phyloP scores from a whole-genome alignment of 1,140 invertebrate species.

The Achroia grisella region DNA sequence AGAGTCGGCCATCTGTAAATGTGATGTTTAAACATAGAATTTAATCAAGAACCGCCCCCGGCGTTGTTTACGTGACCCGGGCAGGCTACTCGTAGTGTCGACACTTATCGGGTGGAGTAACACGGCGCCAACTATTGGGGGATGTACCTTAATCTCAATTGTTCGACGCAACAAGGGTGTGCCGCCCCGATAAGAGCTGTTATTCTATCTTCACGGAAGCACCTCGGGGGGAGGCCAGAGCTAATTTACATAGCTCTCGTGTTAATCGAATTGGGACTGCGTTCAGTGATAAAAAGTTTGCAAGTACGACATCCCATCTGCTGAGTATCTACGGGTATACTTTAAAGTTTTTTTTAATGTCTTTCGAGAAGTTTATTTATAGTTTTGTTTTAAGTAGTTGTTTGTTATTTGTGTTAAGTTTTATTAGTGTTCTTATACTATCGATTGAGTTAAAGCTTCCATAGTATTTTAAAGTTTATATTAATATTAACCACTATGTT shows the following conservation, averaged over 20 bases:
- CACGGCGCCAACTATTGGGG: neutral
- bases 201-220: constrained; percentile 7
- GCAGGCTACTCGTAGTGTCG: too few species aligned
- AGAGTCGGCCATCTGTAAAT: too few species aligned
- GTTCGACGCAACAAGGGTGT: constrained; percentile 7
- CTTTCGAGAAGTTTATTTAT: too few species aligned
- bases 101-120: neutral
- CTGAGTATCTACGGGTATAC: too few species aligned
- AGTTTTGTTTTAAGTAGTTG: too few species aligned
- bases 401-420: too few species aligned
- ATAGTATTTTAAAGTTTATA: too few species aligned
- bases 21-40: neutral
- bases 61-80: neutral
- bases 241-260: constrained; percentile 6
- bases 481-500: too few species aligned
- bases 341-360: too few species aligned
- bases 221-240: neutral
- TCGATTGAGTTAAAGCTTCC: too few species aligned
- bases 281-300: constrained; percentile 1
- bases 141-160: constrained; percentile 2
- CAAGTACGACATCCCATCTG: too few species aligned
- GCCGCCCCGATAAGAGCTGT: constrained; percentile 4
- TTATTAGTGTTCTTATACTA: too few species aligned
- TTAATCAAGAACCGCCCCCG: neutral
- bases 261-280: constrained; percentile 4